Percentiles rank a stretch among this genome's conserved stretches.
Evolutionary conservation across 1,140 invertebrate genomes (phyloP).

Genomic region (Araneus ventricosus): DNA sequence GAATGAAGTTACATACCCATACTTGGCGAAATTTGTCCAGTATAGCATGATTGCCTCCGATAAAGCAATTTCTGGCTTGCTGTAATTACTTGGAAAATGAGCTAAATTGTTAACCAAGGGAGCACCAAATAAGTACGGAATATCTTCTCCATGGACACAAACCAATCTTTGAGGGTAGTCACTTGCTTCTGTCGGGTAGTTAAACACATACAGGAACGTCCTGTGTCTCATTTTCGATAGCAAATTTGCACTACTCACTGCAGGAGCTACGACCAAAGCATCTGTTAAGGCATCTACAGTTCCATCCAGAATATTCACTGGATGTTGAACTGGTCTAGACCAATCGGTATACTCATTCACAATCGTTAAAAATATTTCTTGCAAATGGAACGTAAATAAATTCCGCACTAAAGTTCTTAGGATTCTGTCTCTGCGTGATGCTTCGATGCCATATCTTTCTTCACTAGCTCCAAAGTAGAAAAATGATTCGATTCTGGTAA

Average conservation of each 20-base stretch:
- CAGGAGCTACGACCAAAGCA: slow-evolving; percentile 80
- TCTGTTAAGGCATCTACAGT: slow-evolving; percentile 81
- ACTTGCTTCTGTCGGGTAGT: slow-evolving; percentile 85
- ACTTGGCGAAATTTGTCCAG: slow-evolving; percentile 82
- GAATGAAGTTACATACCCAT: slow-evolving; percentile 79
- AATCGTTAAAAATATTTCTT: slow-evolving; percentile 96
- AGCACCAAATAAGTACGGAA: slow-evolving; percentile 84
- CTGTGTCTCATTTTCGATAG: slow-evolving; percentile 80
- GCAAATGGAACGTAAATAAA: slow-evolving; percentile 78
- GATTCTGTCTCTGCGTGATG: slow-evolving; percentile 92
- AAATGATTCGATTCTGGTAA: slow-evolving; percentile 94
- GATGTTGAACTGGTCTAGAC: slow-evolving; percentile 95
- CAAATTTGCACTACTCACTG: slow-evolving; percentile 80
- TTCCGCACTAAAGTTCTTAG: slow-evolving; percentile 94
- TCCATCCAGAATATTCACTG: slow-evolving; percentile 91
- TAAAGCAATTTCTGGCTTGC: slow-evolving; percentile 86
- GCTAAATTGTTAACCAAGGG: slow-evolving; percentile 81
- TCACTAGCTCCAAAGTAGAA: slow-evolving; percentile 85
- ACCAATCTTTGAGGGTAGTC: slow-evolving; percentile 84
- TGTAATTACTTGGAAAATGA: slow-evolving; percentile 84
- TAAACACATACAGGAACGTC: slow-evolving; percentile 80
- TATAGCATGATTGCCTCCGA: slow-evolving; percentile 86
- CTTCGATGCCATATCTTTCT: slow-evolving; percentile 92
- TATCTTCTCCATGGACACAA: slow-evolving; percentile 82
- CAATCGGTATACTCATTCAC: slow-evolving; percentile 99